Percentiles rank a stretch among this genome's conserved stretches.
phyloP scores from a whole-genome alignment of 2,113 vertebrate species.

The Neopipo cinnamomea region DNA sequence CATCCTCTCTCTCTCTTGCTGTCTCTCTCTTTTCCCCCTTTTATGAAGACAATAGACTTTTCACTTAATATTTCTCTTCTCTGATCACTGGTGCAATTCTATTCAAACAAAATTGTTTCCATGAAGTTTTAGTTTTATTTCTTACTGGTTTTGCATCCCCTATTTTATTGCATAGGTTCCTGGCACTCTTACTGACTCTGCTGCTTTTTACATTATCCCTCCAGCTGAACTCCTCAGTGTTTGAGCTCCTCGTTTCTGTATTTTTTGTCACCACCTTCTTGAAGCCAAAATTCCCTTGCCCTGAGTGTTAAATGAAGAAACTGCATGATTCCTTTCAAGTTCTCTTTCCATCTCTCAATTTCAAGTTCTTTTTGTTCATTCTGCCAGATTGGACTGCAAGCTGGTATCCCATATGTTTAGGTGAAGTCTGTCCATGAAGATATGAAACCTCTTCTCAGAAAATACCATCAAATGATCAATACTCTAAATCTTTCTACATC shows the following conservation, averaged over 20 bases:
- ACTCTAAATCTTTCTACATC: neutral
- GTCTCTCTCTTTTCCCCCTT: neutral
- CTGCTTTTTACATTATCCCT: neutral
- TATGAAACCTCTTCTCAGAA: neutral
- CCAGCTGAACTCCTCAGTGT: neutral
- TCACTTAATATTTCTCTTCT: neutral
- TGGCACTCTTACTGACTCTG: neutral
- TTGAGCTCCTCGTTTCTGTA: neutral
- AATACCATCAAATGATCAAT: neutral
- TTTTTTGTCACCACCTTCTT: neutral
- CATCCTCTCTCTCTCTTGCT: neutral
- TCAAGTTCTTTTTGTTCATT: conserved; percentile 12
- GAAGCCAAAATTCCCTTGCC: conserved; percentile 11
- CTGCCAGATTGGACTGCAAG: conserved; percentile 22
- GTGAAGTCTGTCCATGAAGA: neutral
- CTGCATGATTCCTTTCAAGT: neutral
- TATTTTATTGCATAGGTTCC: neutral
- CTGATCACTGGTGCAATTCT: neutral
- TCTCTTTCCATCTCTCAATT: neutral
- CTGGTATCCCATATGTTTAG: conserved; percentile 49
- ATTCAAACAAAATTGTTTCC: neutral
- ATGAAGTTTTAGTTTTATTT: neutral
- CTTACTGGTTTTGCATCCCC: neutral
- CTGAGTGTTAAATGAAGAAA: conserved; percentile 8
- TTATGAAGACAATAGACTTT: neutral